Conservation (phyloP, 2,113 vertebrate species). For the Heptranchias perlo region DNA sequence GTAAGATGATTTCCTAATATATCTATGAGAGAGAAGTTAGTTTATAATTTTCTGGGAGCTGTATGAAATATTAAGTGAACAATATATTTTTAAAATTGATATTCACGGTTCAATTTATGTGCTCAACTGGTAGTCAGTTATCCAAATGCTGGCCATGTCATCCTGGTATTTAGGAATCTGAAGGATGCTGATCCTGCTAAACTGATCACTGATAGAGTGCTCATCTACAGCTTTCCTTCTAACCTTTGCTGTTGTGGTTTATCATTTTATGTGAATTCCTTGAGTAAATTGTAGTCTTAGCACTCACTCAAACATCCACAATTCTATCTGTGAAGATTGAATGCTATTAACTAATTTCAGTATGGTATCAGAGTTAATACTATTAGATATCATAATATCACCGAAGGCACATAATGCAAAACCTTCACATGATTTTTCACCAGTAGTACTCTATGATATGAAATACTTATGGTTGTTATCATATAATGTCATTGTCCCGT, state of each 20-base stretch:
- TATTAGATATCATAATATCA: background rate
- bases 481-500: background rate
- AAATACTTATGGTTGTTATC: background rate
- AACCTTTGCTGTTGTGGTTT: background rate
- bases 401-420: background rate
- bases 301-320: background rate
- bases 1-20: slow-evolving; percentile 63
- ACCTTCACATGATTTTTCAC: background rate
- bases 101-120: background rate
- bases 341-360: background rate
- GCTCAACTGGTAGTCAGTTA: background rate
- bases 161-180: background rate
- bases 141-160: background rate
- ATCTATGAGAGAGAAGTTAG: slow-evolving; percentile 55
- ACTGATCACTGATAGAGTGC: background rate
- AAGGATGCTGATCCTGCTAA: background rate
- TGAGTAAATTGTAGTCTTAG: background rate
- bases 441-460: background rate
- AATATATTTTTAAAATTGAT: background rate
- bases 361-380: background rate
- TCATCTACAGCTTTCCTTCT: background rate
- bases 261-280: background rate
- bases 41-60: slow-evolving; percentile 6
- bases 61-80: background rate
- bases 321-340: background rate